Percentiles rank a stretch among this genome's conserved stretches.
Evolutionary conservation across 2,113 vertebrate genomes (phyloP).

Genomic region (Gasterosteus nipponicus): DNA sequence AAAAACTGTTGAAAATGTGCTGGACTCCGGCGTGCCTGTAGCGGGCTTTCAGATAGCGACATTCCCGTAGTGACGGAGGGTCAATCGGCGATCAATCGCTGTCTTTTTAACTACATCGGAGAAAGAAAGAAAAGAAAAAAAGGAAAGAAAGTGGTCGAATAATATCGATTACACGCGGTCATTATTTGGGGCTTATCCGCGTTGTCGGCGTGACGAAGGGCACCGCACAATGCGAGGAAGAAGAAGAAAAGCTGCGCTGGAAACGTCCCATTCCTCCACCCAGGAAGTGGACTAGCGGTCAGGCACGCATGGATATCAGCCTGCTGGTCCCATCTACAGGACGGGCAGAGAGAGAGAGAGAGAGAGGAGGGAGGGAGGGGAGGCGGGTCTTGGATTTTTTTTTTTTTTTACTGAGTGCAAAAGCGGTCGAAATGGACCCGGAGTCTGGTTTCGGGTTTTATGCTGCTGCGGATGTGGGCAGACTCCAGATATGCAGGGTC

Average conservation of each 20-base stretch:
- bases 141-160: constrained; percentile 53
- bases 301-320: constrained; percentile 68
- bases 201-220: constrained; percentile 74
- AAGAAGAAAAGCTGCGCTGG: constrained; percentile 75
- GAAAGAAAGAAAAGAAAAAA: neutral
- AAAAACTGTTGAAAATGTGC: constrained; percentile 62
- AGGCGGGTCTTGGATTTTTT: constrained; percentile 57
- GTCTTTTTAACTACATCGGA: constrained; percentile 58
- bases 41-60: constrained; percentile 75
- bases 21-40: constrained; percentile 74
- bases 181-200: constrained; percentile 80
- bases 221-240: constrained; percentile 51
- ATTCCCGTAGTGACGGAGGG: constrained; percentile 74
- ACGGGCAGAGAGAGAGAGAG: constrained; percentile 58
- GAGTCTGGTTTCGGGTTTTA: constrained; percentile 37
- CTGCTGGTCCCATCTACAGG: constrained; percentile 72
- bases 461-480: constrained; percentile 20
- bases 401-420: constrained; percentile 59
- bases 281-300: constrained; percentile 88
- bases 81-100: constrained; percentile 70
- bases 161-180: constrained; percentile 69
- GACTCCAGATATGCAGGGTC: constrained; percentile 33
- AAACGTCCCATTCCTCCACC: constrained; percentile 88
- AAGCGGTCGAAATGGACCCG: constrained; percentile 56
- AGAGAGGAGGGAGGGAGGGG: constrained; percentile 63